A percentile compares a stretch with the other conserved stretches of the same genome.
Evolutionary conservation across 2,113 vertebrate species (phyloP).

Genomic region (Callionymus lyra): DNA sequence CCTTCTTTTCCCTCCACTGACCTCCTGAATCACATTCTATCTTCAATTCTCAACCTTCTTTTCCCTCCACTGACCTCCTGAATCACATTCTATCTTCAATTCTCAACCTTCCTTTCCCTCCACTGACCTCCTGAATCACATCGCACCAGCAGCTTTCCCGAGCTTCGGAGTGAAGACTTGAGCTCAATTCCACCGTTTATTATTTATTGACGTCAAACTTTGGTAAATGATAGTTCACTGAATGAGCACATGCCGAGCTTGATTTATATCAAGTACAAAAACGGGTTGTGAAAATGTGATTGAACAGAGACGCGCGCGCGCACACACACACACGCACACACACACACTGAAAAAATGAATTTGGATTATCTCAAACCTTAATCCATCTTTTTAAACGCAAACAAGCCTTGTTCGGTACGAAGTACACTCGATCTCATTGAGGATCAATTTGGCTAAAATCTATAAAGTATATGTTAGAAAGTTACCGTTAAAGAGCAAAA

Average conservation of each 20-base stretch:
- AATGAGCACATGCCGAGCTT: constrained; percentile 20
- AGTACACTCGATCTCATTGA: too few relatives aligned
- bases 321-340: too few relatives aligned
- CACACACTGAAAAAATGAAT: too few relatives aligned
- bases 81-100: constrained; percentile 10
- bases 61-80: constrained; percentile 6
- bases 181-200: constrained; percentile 28
- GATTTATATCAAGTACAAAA: constrained; percentile 22
- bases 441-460: too few relatives aligned
- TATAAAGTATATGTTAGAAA: too few relatives aligned
- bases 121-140: constrained; percentile 15
- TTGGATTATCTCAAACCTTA: too few relatives aligned
- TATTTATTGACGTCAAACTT: constrained; percentile 30
- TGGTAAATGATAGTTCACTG: constrained; percentile 16
- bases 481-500: too few relatives aligned
- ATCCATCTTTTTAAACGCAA: too few relatives aligned
- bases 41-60: too few relatives aligned
- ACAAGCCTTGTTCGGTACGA: too few relatives aligned
- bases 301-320: too few relatives aligned
- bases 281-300: constrained; percentile 2
- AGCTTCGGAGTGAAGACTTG: constrained; percentile 19
- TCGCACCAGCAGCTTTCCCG: constrained; percentile 20
- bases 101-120: neutral
- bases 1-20: constrained; percentile 1
- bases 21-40: constrained; percentile 12